Conservation (phyloP, 2,797 vertebrate genomes). For the Sandelia bainsii region DNA sequence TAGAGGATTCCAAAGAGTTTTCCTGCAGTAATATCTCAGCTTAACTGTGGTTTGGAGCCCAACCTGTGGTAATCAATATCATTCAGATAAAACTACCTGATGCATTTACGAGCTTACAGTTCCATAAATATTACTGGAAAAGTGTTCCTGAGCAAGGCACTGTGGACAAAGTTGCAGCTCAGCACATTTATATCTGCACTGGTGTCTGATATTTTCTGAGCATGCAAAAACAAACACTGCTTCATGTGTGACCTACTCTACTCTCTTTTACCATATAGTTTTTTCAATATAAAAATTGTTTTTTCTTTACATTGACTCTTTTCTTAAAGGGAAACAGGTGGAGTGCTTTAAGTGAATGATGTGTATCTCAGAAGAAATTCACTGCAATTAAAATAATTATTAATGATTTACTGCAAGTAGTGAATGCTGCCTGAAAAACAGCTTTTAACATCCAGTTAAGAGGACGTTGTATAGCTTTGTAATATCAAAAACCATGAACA, state of each 20-base stretch:
- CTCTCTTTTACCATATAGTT: background rate
- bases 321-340: background rate
- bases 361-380: background rate
- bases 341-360: background rate
- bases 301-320: no score
- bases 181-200: background rate
- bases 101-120: background rate
- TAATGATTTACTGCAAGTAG: background rate
- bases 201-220: background rate
- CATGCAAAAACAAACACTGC: slow-evolving; percentile 11
- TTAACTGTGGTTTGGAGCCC: background rate
- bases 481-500: background rate
- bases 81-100: background rate
- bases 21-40: background rate
- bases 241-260: background rate
- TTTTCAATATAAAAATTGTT: no score
- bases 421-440: background rate
- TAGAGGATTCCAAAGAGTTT: background rate
- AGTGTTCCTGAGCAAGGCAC: background rate
- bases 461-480: background rate
- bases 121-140: background rate
- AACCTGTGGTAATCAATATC: background rate
- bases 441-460: background rate
- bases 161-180: background rate
- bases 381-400: background rate